These are phyloP conservation scores for Oriolus oriolus DNA, from an alignment of 2,113 vertebrate species.

Conservation along the genomic window DNA sequence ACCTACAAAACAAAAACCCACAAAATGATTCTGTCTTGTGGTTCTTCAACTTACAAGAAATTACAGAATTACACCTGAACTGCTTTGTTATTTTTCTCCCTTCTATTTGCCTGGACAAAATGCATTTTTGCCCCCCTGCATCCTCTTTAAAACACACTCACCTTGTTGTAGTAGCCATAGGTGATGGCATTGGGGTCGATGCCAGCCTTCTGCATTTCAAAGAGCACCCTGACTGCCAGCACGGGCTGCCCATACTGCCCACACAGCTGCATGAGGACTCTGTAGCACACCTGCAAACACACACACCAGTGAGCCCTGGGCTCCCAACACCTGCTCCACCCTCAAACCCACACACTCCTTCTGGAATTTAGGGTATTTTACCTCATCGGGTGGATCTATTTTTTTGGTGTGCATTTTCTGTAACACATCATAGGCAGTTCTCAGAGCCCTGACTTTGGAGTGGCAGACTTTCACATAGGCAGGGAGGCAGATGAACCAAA, in stretches of 20 bases:
- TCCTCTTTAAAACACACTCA: neutral
- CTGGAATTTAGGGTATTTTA: constrained; percentile 12
- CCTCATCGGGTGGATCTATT: constrained; percentile 95
- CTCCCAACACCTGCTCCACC: neutral
- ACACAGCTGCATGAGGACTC: constrained; percentile 95
- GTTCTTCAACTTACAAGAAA: neutral
- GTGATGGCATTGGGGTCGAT: constrained; percentile 97
- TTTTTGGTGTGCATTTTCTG: constrained; percentile 95
- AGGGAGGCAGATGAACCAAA: constrained; percentile 98
- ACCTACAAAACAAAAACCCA: neutral
- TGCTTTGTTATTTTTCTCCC: neutral
- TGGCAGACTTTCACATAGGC: constrained; percentile 88
- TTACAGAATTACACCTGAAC: neutral
- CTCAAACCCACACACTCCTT: fast-evolving
- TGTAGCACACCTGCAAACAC: constrained; percentile 88
- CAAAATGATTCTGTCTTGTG: neutral
- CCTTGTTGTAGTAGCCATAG: constrained; percentile 98
- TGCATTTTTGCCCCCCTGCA: fast-evolving
- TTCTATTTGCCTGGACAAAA: neutral
- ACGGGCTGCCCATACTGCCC: constrained; percentile 96
- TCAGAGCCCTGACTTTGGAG: constrained; percentile 93
- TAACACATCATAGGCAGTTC: constrained; percentile 90
- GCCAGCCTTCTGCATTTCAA: constrained; percentile 97
- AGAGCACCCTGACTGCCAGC: constrained; percentile 90
- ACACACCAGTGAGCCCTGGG: neutral